phyloP scores from a whole-genome alignment of 2,113 vertebrate species.

The Nerophis lumbriciformis region DNA sequence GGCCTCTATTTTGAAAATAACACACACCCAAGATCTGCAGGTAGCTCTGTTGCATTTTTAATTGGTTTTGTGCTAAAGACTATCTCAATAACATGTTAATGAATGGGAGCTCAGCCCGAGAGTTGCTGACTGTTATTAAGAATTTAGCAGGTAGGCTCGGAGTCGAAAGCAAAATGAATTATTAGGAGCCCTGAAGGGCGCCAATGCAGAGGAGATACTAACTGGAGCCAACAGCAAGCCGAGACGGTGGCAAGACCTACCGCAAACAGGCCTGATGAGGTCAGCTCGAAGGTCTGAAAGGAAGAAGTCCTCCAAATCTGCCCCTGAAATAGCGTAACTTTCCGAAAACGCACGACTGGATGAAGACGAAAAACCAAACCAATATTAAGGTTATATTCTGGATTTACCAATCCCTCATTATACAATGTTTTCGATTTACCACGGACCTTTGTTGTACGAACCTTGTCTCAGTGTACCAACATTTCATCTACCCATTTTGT shows the following conservation, averaged over 20 bases:
- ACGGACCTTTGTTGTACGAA: no score
- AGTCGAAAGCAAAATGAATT: constrained; percentile 79
- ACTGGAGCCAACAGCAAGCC: constrained; percentile 40
- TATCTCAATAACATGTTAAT: constrained; percentile 93
- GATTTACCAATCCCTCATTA: no score
- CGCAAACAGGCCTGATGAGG: constrained; percentile 42
- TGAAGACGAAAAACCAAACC: no score
- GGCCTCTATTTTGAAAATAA: constrained; percentile 51
- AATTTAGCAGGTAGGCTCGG: constrained; percentile 87
- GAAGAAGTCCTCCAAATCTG: not conserved
- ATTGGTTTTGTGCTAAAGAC: constrained; percentile 86
- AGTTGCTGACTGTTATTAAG: constrained; percentile 91
- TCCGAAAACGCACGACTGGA: no score
- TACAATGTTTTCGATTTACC: no score
- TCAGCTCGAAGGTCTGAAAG: constrained; percentile 5
- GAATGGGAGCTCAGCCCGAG: constrained; percentile 82
- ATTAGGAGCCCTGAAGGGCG: constrained; percentile 85
- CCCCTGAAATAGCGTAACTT: no score
- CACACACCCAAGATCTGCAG: constrained; percentile 42
- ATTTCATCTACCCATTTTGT: no score
- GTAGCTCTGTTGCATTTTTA: constrained; percentile 70
- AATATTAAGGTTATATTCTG: no score
- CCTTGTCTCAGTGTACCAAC: no score
- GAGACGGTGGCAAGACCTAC: constrained; percentile 18
- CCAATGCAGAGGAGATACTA: constrained; percentile 65